These are phyloP conservation scores for Apodemia mormo DNA, from an alignment of 2,888 invertebrate genomes.

Conservation along the genomic window DNA sequence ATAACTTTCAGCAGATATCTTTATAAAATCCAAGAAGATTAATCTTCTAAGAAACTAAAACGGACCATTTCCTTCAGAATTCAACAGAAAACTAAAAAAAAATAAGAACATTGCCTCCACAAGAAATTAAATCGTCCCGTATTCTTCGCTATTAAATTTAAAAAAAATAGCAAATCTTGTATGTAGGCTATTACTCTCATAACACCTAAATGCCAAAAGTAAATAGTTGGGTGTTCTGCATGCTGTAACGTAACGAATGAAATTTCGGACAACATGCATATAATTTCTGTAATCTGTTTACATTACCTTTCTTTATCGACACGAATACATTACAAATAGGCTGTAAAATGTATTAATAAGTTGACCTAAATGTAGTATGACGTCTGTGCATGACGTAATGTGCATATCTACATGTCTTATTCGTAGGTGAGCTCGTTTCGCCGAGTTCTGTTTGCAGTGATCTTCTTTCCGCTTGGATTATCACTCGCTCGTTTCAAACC, in stretches of 20 bases:
- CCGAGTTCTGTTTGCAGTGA: conserved; percentile 44
- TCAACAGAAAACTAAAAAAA: not conserved
- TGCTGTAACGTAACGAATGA: conserved; percentile 32
- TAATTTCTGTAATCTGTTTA: conserved; percentile 34
- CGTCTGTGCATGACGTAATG: conserved; percentile 66
- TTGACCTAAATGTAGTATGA: conserved; percentile 73
- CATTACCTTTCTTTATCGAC: conserved; percentile 40
- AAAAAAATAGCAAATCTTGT: not conserved
- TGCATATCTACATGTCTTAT: conserved; percentile 45
- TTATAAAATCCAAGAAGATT: not conserved
- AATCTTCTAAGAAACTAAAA: not conserved
- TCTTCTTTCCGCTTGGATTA: conserved; percentile 52
- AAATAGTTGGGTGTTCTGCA: conserved; percentile 20
- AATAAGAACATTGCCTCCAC: not conserved
- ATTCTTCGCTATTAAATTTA: not conserved
- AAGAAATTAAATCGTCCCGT: not conserved
- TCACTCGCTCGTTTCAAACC: conserved; percentile 16
- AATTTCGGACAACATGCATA: conserved; percentile 31
- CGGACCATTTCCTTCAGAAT: not conserved
- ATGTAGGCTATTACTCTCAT: conserved; percentile 7
- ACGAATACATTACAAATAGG: conserved; percentile 65
- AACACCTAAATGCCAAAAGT: not conserved
- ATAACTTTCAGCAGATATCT: too few relatives aligned
- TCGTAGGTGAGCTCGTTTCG: conserved; percentile 47
- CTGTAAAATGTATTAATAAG: conserved; percentile 65